Conservation (phyloP, 2,888 invertebrate species). For the Hartigia nigra region DNA sequence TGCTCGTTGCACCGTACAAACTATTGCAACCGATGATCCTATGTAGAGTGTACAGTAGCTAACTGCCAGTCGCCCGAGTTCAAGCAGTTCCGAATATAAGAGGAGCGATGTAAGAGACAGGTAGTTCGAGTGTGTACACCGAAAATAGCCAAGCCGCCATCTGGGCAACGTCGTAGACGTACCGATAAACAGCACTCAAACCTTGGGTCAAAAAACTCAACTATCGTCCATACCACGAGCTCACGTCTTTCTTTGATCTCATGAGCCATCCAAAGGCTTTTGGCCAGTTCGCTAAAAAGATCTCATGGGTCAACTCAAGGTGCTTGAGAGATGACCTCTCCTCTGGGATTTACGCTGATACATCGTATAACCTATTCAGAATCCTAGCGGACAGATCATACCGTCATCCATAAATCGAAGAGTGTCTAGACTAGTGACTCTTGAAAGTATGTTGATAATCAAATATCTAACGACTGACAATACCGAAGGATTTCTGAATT, state of each 20-base stretch:
- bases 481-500: not conserved
- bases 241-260: conserved; percentile 51
- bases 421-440: not conserved
- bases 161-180: conserved; percentile 57
- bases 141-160: conserved; percentile 59
- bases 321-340: not conserved
- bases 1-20: not conserved
- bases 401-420: not conserved
- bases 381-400: not conserved
- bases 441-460: not conserved
- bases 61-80: not conserved
- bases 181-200: conserved; percentile 54
- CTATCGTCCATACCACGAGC: conserved; percentile 14
- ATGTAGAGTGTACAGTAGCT: not conserved
- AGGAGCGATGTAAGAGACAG: conserved; percentile 27
- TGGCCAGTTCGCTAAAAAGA: not conserved
- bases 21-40: not conserved
- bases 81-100: not conserved
- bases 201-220: conserved; percentile 37
- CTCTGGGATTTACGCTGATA: not conserved
- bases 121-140: conserved; percentile 36
- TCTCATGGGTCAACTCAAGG: not conserved
- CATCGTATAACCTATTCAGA: not conserved
- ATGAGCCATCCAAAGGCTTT: not conserved
- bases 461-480: not conserved